Conservation (phyloP, 1,140 invertebrate genomes). For the Potamilus streckersoni region DNA sequence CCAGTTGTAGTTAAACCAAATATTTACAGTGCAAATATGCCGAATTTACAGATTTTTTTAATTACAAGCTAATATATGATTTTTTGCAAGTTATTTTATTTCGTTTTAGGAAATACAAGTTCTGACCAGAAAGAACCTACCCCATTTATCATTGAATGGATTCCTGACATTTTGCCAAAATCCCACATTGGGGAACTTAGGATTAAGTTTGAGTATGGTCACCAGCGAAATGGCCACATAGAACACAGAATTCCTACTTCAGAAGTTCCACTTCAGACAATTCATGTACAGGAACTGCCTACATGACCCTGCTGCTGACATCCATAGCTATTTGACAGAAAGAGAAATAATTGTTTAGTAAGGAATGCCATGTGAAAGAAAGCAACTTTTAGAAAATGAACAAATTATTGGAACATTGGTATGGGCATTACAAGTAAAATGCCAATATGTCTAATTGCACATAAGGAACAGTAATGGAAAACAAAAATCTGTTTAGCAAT, state of each 20-base stretch:
- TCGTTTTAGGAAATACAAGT: slow-evolving; percentile 72
- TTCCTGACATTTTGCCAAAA: slow-evolving; percentile 79
- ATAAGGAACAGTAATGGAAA: too few relatives aligned
- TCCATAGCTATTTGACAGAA: too few relatives aligned
- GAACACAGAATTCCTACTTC: slow-evolving; percentile 48
- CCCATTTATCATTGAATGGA: slow-evolving; percentile 84
- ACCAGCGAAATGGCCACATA: slow-evolving; percentile 70
- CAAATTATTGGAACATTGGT: too few relatives aligned
- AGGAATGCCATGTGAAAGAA: too few relatives aligned
- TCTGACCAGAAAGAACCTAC: slow-evolving; percentile 75
- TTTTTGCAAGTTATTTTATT: slow-evolving; percentile 25
- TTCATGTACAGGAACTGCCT: too few relatives aligned
- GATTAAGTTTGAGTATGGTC: slow-evolving; percentile 77
- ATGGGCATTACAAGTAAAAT: too few relatives aligned
- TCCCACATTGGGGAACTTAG: slow-evolving; percentile 78
- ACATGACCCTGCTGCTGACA: too few relatives aligned
- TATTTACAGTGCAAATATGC: neutral
- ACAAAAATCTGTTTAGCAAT: too few relatives aligned
- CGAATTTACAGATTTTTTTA: neutral
- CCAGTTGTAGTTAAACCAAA: too few relatives aligned
- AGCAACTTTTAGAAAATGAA: too few relatives aligned
- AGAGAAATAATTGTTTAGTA: too few relatives aligned
- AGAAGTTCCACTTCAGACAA: slow-evolving; percentile 4
- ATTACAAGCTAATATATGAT: neutral
- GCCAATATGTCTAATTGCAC: too few relatives aligned